Evolutionary conservation across 2,888 invertebrate species (phyloP).

Genomic region (Colletes collaris): DNA sequence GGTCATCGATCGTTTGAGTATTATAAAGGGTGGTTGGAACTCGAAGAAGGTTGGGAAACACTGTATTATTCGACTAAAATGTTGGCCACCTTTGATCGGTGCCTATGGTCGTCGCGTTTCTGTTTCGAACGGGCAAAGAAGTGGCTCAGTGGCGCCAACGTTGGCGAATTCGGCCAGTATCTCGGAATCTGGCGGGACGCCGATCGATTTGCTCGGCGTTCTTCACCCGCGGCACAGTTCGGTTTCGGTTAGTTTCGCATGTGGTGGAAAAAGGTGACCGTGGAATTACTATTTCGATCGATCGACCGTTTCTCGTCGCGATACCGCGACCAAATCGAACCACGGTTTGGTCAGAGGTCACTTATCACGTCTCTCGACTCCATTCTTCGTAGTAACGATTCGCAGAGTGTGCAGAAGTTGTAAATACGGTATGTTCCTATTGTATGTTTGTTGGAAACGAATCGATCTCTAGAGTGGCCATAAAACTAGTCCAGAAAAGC

Average conservation of each 20-base stretch:
- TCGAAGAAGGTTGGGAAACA: too few species aligned
- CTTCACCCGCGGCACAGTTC: slow-evolving; percentile 53
- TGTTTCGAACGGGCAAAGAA: slow-evolving; percentile 45
- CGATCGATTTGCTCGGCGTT: slow-evolving; percentile 75
- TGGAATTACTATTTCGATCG: slow-evolving; percentile 25
- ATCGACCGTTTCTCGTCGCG: not conserved
- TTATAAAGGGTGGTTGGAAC: too few species aligned
- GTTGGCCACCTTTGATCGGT: slow-evolving; percentile 6
- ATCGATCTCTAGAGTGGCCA: too few species aligned
- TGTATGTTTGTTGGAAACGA: too few species aligned
- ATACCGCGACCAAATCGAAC: not conserved
- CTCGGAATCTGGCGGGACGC: slow-evolving; percentile 74
- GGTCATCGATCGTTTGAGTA: too few species aligned
- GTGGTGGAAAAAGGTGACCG: slow-evolving; percentile 20
- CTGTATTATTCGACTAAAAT: too few species aligned
- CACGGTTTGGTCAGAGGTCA: too few species aligned
- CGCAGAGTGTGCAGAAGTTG: too few species aligned
- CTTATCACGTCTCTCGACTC: too few species aligned
- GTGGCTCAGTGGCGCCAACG: slow-evolving; percentile 73
- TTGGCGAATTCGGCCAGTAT: slow-evolving; percentile 64
- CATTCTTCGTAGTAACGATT: too few species aligned
- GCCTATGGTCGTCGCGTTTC: slow-evolving; percentile 42
- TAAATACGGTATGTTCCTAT: too few species aligned
- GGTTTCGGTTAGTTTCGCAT: slow-evolving; percentile 49
- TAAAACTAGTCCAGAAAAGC: too few species aligned